phyloP scores from a whole-genome alignment of 2,113 vertebrate species.

The Pterocles burchelli region DNA sequence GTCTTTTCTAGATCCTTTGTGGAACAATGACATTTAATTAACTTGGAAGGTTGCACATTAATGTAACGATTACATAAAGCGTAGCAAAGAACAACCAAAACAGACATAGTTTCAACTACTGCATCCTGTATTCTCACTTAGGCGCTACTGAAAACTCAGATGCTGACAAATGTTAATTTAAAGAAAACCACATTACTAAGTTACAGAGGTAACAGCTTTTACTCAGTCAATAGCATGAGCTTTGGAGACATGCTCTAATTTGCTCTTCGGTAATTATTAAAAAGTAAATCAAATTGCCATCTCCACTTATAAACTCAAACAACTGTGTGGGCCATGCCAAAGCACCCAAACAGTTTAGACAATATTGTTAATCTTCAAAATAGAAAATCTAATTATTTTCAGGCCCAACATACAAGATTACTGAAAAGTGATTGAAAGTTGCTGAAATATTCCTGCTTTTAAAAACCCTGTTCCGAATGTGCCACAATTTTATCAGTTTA shows the following conservation, averaged over 20 bases:
- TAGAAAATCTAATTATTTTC: constrained; percentile 38
- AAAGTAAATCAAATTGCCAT: constrained; percentile 27
- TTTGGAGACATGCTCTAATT: background rate
- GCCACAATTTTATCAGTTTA: background rate
- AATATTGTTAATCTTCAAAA: background rate
- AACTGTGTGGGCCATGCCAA: background rate
- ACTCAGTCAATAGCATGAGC: background rate
- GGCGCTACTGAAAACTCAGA: background rate
- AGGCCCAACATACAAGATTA: background rate
- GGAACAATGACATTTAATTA: background rate
- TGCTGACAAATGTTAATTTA: background rate
- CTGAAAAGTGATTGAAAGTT: background rate
- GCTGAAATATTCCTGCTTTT: background rate
- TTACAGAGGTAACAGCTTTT: background rate
- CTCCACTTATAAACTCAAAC: constrained; percentile 13
- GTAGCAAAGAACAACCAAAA: background rate
- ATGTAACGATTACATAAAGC: background rate
- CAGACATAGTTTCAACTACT: background rate
- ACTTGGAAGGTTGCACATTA: background rate
- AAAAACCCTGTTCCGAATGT: background rate
- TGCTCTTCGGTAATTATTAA: constrained; percentile 27
- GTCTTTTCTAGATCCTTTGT: background rate
- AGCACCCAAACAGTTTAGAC: background rate
- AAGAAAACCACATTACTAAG: background rate
- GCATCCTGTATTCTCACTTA: background rate